Base-by-base conservation (phyloP, 2,113 vertebrate genomes). In the Motacilla alba region DNA sequence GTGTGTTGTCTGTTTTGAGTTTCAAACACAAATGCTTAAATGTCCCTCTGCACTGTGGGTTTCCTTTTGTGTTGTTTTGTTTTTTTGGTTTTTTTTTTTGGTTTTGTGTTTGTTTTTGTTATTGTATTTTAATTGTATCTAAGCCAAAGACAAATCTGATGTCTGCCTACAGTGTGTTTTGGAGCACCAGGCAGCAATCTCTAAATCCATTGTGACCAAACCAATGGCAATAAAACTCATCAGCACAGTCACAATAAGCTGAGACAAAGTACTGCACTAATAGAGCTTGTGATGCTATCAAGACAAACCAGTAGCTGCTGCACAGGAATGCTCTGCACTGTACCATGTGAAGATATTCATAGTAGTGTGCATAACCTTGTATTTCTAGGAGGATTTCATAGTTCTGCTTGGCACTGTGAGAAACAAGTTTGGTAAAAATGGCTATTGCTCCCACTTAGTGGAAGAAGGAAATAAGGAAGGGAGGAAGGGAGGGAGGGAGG, bases 61-160 rank as follows among this genome's bases (percentile, higher is more conserved):
- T 92, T 93, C 86, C 80, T 84, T 92, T 50, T 10, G 22, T 62
- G 44, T 4, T 3, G 11, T 58, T 78, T 87, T 84, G 6, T 4
- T 26, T 11, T 82, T 87, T 89, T 35, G 35, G 35, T 7, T 35
- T 35, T 35, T 35, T 35, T 35, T 35, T 35, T 35, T 35, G 35
- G 35, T 35, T 35, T 35, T 35, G 35, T 35, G 35, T 35, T 35
- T 35, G 35, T 35, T 53, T 28, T 66, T 28, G n/a, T 90, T 93
- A 81, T 24, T 88, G 67, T 33, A 88, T 94, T 94, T 94, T 90
- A 97, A 95, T 93, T 83, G 85, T 89, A 35, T 53, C 50, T 88
- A 83, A 90, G 68, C 55, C 76, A 70, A 83, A 93, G 86, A 95
- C 81, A 80, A 94, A 96, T 92, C 39, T 47, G 72, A 63, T 86